Conservation (phyloP, 2,113 vertebrate species). For the Lucifuga dentata region DNA sequence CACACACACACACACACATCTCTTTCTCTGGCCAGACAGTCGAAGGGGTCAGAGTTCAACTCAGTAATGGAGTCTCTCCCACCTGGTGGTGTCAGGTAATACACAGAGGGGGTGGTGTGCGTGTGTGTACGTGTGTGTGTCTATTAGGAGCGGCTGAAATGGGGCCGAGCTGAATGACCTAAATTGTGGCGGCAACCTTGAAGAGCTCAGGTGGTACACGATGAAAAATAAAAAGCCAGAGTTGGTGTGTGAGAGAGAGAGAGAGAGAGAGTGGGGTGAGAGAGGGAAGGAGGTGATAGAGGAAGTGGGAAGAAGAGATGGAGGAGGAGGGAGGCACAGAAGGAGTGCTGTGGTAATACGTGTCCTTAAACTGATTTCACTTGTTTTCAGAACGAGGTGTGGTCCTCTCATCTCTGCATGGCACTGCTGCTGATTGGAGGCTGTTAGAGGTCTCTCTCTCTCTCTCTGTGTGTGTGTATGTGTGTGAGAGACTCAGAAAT, state of each 20-base stretch:
- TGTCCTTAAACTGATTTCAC: conserved; percentile 78
- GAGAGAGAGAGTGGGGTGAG: background rate
- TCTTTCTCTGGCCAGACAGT: conserved; percentile 62
- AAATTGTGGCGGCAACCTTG: conserved; percentile 79
- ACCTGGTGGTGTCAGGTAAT: conserved; percentile 76
- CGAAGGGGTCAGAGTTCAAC: conserved; percentile 72
- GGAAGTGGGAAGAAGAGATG: background rate
- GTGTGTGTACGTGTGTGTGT: conserved; percentile 27
- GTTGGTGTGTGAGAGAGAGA: conserved; percentile 3
- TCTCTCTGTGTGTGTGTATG: conserved; percentile 18
- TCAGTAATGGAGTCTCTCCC: conserved; percentile 77
- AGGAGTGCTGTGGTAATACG: conserved; percentile 48
- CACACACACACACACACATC: conserved; percentile 16
- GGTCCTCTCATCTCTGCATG: conserved; percentile 67
- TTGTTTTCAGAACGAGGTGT: conserved; percentile 74
- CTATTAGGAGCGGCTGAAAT: conserved; percentile 59
- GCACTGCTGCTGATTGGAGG: conserved; percentile 70
- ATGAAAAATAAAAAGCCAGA: conserved; percentile 53
- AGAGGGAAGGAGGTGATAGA: background rate
- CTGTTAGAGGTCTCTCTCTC: conserved; percentile 40
- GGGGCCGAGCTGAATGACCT: conserved; percentile 71
- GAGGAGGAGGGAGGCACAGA: background rate
- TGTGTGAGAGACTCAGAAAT: conserved; percentile 12
- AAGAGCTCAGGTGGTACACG: conserved; percentile 71
- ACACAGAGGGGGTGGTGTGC: conserved; percentile 64